Base-by-base conservation (phyloP, 1,140 invertebrate species). In the Drosophila punjabiensis region DNA sequence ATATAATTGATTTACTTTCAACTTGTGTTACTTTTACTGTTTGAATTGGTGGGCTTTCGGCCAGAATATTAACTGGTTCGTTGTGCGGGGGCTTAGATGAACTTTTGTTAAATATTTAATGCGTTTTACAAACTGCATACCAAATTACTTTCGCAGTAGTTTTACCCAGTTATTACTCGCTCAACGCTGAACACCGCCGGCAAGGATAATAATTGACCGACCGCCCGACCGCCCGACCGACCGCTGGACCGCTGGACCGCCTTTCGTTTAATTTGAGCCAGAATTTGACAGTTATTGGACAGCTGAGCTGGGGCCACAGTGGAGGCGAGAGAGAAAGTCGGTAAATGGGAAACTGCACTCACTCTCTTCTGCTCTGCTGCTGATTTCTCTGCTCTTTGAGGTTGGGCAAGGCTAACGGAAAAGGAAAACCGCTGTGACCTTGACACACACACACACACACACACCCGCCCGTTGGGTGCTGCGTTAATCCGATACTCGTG, bases 201-300 rank as follows among this genome's bases (percentile, higher is more conserved):
- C 35, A 32, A 32, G 56, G 30, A 65, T 66, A 33, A 69, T 70
- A 70, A 70, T 70, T 70, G 56, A 32, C 58, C 41, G 24, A 45
- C 47, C 28, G 20, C 11, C 30, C 8, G 35, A 24, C 24, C 24
- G 56, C 37, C 58, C 41, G 24, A 45, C 47, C 28, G 20, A 11
- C 30, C 8, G 35, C 47, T 33, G 30, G 41, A 55, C 41, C 32
- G 43, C 30, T 52, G 55, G 56, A 67, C 75, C 52, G 50, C 48
- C 64, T 76, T 76, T 48, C 65, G 74, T 87, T 87, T 88, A 87
- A 87, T 88, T 88, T 88, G 73, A 78, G 71, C 76, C 69, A 43
- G 67, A 84, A 84, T 88, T 84, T 88, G 85, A 88, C 84, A 88
- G 85, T 87, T 88, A 88, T 88, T 88, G 77, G 84, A 88, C 84